Evolutionary conservation across 2,113 vertebrate genomes (phyloP).

Genomic region (Empidonax traillii): DNA sequence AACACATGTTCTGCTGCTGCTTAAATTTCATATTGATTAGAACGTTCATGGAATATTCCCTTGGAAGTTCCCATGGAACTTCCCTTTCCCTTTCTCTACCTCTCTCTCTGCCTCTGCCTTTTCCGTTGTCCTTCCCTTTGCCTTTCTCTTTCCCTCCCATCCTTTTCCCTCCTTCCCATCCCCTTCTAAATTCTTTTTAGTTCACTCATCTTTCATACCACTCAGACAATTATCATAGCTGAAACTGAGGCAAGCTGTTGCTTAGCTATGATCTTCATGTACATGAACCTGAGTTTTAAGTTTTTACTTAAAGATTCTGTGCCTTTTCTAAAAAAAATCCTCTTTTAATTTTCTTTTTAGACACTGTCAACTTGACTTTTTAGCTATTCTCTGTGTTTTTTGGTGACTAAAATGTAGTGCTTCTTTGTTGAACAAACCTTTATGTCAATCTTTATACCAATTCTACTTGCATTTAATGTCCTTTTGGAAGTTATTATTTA

Average conservation of each 20-base stretch:
- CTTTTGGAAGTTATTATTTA: slow-evolving; percentile 11
- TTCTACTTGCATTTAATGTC: not conserved
- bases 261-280: not conserved
- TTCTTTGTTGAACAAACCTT: not conserved
- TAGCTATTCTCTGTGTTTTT: not conserved
- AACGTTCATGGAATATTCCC: not conserved
- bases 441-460: not conserved
- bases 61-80: too few species aligned
- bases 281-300: not conserved
- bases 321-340: not conserved
- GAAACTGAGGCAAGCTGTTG: not conserved
- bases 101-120: not conserved
- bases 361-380: not conserved
- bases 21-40: not conserved
- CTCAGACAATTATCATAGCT: not conserved
- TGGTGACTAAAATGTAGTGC: not conserved
- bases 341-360: not conserved
- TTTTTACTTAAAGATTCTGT: not conserved
- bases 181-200: not conserved
- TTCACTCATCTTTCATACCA: not conserved
- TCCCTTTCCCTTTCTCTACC: not conserved
- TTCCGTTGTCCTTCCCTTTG: not conserved
- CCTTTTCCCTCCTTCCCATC: not conserved
- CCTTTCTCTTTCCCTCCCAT: not conserved
- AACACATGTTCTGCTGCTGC: not conserved